These are phyloP conservation scores for Mesoclemmys tuberculata DNA, from an alignment of 2,113 vertebrate genomes.

Conservation along the genomic window DNA sequence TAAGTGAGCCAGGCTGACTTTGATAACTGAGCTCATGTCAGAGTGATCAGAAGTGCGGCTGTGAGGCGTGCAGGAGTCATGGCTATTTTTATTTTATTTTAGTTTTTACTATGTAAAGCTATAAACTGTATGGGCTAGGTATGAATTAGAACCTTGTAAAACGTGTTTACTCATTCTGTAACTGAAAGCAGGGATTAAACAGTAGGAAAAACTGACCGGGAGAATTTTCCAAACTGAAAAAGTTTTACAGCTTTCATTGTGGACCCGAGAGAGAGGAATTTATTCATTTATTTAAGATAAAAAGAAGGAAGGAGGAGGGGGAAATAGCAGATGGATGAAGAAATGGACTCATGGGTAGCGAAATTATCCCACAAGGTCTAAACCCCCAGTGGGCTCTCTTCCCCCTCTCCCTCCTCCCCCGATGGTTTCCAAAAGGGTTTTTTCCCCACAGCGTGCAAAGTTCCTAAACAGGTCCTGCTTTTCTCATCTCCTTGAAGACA, in stretches of 20 bases:
- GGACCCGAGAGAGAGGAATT: constrained; percentile 39
- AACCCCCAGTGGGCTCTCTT: not conserved
- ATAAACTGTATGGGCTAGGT: constrained; percentile 71
- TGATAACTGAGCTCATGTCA: not conserved
- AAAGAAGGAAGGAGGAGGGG: not conserved
- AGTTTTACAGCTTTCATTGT: constrained; percentile 77
- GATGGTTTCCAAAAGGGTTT: constrained; percentile 18
- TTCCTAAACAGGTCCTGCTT: constrained; percentile 16
- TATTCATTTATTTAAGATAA: not conserved
- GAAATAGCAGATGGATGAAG: constrained; percentile 23
- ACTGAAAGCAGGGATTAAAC: constrained; percentile 78
- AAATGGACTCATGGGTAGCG: not conserved
- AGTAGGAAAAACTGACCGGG: constrained; percentile 80
- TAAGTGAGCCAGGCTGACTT: not conserved
- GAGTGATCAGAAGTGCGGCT: constrained; percentile 19
- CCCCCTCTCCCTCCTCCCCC: not conserved
- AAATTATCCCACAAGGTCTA: not conserved
- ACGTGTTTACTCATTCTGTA: constrained; percentile 79
- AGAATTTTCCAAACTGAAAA: constrained; percentile 78
- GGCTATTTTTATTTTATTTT: not conserved
- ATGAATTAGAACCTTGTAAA: constrained; percentile 81
- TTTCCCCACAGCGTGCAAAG: not conserved
- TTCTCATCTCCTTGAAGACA: constrained; percentile 51
- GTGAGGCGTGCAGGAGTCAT: not conserved
- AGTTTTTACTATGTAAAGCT: constrained; percentile 66